These are phyloP conservation scores for Spilarctia lutea DNA, from an alignment of 2,888 invertebrate species.

Conservation along the genomic window DNA sequence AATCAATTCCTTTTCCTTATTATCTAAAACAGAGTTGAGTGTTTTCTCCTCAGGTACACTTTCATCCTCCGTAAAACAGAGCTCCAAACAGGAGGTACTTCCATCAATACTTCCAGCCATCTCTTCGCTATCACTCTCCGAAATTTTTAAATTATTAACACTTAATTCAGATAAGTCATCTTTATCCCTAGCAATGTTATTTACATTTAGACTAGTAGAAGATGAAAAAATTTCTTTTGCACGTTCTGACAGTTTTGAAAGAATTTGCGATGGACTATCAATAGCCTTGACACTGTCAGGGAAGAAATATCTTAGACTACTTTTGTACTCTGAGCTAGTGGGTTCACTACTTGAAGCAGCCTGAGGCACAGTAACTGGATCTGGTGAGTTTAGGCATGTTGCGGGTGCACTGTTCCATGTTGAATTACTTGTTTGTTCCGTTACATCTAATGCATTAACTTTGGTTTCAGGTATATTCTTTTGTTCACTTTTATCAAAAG, in stretches of 20 bases:
- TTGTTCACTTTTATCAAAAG: conserved; percentile 80
- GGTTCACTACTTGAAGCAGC: conserved; percentile 78
- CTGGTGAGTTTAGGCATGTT: conserved; percentile 88
- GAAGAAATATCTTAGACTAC: conserved; percentile 77
- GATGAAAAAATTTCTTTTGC: conserved; percentile 84
- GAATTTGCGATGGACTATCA: conserved; percentile 81
- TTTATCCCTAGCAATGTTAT: conserved; percentile 74
- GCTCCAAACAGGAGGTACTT: conserved; percentile 81
- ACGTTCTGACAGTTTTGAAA: conserved; percentile 80
- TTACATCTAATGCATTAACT: conserved; percentile 50
- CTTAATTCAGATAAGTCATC: conserved; percentile 79
- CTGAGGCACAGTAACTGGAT: conserved; percentile 68
- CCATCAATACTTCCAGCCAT: conserved; percentile 81
- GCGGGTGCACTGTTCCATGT: conserved; percentile 87
- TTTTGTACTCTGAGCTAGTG: conserved; percentile 78
- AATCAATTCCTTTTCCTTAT: conserved; percentile 81
- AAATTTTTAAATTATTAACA: conserved; percentile 80
- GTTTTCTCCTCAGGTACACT: conserved; percentile 73
- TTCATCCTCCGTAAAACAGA: conserved; percentile 83
- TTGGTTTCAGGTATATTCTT: conserved; percentile 53
- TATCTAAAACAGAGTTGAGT: conserved; percentile 70
- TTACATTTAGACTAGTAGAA: conserved; percentile 78
- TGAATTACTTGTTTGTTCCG: conserved; percentile 58
- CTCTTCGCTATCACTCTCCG: conserved; percentile 83
- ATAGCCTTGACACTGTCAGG: conserved; percentile 80